These are phyloP conservation scores for Enteromius anoplus DNA, from an alignment of 2,797 vertebrate species.

Conservation along the genomic window DNA sequence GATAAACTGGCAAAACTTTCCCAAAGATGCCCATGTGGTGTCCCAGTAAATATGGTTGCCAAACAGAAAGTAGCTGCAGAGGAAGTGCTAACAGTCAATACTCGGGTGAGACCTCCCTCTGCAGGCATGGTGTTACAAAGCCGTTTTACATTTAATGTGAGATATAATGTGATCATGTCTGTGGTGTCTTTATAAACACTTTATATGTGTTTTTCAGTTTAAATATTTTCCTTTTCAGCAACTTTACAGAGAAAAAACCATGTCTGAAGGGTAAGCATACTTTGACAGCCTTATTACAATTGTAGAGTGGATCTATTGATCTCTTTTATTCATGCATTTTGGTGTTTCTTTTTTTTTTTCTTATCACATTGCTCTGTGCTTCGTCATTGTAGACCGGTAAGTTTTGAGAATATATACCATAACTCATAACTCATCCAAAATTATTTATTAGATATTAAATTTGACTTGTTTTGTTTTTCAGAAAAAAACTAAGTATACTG, in stretches of 20 bases:
- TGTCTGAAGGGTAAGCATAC: conserved; percentile 80
- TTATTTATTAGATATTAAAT: not conserved
- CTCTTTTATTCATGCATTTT: conserved; percentile 2
- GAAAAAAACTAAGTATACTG: conserved; percentile 76
- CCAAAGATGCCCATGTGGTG: not conserved
- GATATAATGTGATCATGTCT: not conserved
- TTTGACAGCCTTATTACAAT: not conserved
- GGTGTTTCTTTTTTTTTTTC: not conserved
- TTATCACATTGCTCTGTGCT: conserved; percentile 34
- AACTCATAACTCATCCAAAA: not conserved
- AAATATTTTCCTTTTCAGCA: conserved; percentile 55
- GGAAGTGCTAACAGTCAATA: not conserved
- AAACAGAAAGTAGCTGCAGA: not conserved
- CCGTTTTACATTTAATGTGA: not conserved
- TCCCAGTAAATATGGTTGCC: not conserved
- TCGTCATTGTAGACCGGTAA: conserved; percentile 73
- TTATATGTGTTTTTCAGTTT: not conserved
- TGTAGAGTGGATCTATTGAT: not conserved
- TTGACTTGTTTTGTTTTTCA: conserved; percentile 58
- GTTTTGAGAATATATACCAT: conserved; percentile 45
- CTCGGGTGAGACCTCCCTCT: not conserved
- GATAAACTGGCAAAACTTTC: not conserved
- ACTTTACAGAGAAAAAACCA: conserved; percentile 59
- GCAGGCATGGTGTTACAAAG: too few species aligned
- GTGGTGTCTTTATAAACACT: not conserved